Conservation (phyloP, 2,113 vertebrate genomes). For the Probosciger aterrimus region DNA sequence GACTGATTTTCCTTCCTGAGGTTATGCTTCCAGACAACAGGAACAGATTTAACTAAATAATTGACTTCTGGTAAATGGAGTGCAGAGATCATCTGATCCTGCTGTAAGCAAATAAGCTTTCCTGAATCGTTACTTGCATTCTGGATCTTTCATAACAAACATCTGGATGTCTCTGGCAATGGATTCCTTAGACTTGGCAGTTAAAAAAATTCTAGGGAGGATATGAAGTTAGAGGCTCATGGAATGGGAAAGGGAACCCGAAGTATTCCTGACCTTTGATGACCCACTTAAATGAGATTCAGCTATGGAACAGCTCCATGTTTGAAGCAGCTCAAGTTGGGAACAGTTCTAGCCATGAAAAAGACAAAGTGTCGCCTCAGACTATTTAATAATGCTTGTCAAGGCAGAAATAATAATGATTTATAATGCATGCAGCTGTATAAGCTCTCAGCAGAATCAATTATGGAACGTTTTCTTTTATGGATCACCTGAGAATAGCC, state of each 20-base stretch:
- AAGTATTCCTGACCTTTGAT: background rate
- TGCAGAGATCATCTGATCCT: background rate
- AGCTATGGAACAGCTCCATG: background rate
- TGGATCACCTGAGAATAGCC: slow-evolving; percentile 56
- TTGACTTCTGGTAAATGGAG: background rate
- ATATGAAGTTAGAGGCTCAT: background rate
- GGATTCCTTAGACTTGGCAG: background rate
- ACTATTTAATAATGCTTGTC: background rate
- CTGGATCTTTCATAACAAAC: background rate
- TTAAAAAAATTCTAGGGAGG: background rate
- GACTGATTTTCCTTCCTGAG: background rate
- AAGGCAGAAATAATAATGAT: slow-evolving; percentile 28
- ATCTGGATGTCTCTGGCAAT: background rate
- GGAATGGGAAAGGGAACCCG: background rate
- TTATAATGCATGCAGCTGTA: slow-evolving; percentile 32
- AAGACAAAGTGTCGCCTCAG: background rate
- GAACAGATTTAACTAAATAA: background rate
- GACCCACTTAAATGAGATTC: background rate
- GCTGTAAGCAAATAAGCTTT: background rate
- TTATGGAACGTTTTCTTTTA: slow-evolving; percentile 42
- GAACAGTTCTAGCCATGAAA: background rate
- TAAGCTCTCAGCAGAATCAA: slow-evolving; percentile 45
- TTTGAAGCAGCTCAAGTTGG: background rate
- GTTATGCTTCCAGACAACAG: background rate
- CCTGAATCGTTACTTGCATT: background rate